These are phyloP conservation scores for Tauraco hartlaubi DNA, from an alignment of 2,797 vertebrate species.

Conservation along the genomic window DNA sequence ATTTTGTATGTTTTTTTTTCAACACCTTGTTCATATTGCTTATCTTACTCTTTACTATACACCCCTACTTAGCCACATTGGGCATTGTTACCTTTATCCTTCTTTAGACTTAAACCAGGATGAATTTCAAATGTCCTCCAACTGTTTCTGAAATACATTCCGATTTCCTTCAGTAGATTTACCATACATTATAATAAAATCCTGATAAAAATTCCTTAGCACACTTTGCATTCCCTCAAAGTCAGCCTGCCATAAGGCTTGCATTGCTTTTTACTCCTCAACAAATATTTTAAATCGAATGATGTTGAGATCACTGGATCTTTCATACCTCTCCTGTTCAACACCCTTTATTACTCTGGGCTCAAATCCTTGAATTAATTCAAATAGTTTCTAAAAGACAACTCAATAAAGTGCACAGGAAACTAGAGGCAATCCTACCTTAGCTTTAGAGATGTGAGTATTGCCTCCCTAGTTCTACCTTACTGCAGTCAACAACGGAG, in stretches of 20 bases:
- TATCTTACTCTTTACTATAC: conserved; percentile 49
- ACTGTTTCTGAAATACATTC: conserved; percentile 72
- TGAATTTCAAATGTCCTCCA: conserved; percentile 69
- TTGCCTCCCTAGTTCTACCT: not conserved
- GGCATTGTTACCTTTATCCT: conserved; percentile 71
- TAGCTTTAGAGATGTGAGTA: not conserved
- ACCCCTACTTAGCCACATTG: conserved; percentile 59
- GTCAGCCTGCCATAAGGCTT: not conserved
- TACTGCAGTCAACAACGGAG: conserved; percentile 15
- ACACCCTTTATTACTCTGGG: conserved; percentile 34
- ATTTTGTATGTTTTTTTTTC: conserved; percentile 22
- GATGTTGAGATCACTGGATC: conserved; percentile 12
- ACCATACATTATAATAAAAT: conserved; percentile 66
- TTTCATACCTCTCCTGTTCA: conserved; percentile 42
- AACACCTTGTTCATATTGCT: conserved; percentile 58
- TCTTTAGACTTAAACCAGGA: conserved; percentile 71
- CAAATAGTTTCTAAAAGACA: conserved; percentile 49
- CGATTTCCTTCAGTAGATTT: conserved; percentile 69
- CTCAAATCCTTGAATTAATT: conserved; percentile 49
- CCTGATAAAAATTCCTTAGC: conserved; percentile 63
- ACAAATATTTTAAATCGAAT: conserved; percentile 56
- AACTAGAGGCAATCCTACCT: not conserved
- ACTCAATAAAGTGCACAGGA: conserved; percentile 29
- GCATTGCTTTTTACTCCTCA: conserved; percentile 34
- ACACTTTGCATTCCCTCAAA: conserved; percentile 43